phyloP scores from a whole-genome alignment of 2,888 invertebrate species.

The Zhengitettix transpicula region DNA sequence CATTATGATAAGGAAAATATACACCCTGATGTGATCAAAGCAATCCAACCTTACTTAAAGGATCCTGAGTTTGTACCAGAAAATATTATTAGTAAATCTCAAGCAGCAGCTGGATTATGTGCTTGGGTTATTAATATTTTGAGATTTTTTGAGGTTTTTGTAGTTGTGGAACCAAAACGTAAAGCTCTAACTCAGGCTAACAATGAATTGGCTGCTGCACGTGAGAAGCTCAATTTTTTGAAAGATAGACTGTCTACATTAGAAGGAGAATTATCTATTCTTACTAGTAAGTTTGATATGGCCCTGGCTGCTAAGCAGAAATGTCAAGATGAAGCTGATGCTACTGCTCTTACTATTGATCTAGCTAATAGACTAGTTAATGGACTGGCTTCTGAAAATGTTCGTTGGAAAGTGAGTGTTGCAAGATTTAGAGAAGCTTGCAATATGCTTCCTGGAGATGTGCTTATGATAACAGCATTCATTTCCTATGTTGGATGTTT shows the following conservation, averaged over 20 bases:
- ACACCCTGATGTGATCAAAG: constrained; percentile 72
- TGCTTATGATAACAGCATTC: constrained; percentile 76
- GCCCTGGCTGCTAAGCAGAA: constrained; percentile 75
- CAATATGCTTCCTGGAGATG: constrained; percentile 72
- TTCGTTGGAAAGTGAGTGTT: constrained; percentile 60
- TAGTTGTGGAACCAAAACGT: constrained; percentile 83
- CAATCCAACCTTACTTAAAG: constrained; percentile 35
- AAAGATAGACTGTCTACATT: constrained; percentile 46
- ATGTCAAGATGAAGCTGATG: constrained; percentile 85
- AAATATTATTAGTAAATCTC: constrained; percentile 67
- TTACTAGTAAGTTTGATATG: constrained; percentile 70
- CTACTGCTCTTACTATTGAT: constrained; percentile 74
- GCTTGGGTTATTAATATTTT: constrained; percentile 90
- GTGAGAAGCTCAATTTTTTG: constrained; percentile 60
- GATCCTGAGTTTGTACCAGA: constrained; percentile 71
- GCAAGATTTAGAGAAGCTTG: constrained; percentile 46
- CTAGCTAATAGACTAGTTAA: constrained; percentile 83
- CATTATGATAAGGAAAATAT: constrained; percentile 91
- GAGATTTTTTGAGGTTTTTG: constrained; percentile 76
- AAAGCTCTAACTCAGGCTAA: constrained; percentile 73
- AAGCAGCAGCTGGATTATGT: constrained; percentile 83
- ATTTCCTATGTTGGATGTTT: constrained; percentile 92
- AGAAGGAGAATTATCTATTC: constrained; percentile 58
- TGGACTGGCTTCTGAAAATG: constrained; percentile 83
- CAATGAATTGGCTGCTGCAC: constrained; percentile 62